phyloP scores from a whole-genome alignment of 1,140 invertebrate species.

The Nasonia longicornis region DNA sequence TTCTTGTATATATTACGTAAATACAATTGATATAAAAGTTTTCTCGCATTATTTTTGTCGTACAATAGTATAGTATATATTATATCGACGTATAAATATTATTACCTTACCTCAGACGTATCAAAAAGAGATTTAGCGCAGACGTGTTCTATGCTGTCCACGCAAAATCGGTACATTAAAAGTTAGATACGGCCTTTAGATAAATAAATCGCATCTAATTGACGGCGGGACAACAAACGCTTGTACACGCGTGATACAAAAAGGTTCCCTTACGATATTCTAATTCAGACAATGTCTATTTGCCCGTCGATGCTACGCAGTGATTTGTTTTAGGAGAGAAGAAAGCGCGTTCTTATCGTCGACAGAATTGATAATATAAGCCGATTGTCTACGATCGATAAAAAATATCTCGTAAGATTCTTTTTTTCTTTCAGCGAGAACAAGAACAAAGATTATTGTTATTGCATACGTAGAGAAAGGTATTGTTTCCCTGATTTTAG shows the following conservation, averaged over 20 bases:
- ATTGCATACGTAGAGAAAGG: neutral
- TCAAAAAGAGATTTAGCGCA: conserved; percentile 33
- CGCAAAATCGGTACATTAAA: neutral
- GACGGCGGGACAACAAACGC: conserved; percentile 29
- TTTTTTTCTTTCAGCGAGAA: neutral
- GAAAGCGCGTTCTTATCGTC: conserved; percentile 4
- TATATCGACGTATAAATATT: conserved; percentile 54
- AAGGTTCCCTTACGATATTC: conserved; percentile 16
- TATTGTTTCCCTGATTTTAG: conserved; percentile 4
- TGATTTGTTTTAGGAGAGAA: conserved; percentile 11
- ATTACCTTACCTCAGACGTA: conserved; percentile 44
- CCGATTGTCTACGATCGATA: conserved; percentile 34
- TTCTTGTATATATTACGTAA: conserved; percentile 52
- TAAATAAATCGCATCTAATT: conserved; percentile 42
- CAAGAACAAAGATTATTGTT: neutral
- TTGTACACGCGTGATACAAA: conserved; percentile 18
- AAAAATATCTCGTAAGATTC: conserved; percentile 24
- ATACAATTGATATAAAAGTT: conserved; percentile 61
- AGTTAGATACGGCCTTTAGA: conserved; percentile 17
- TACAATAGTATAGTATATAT: conserved; percentile 51
- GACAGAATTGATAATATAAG: conserved; percentile 7
- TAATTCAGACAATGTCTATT: conserved; percentile 1
- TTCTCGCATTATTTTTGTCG: conserved; percentile 49
- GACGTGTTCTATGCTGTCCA: neutral
- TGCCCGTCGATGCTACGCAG: neutral